Percentiles rank a stretch among this genome's conserved stretches.
Conservation (phyloP, 2,888 invertebrate genomes). For the Cerceris ruficornis region DNA sequence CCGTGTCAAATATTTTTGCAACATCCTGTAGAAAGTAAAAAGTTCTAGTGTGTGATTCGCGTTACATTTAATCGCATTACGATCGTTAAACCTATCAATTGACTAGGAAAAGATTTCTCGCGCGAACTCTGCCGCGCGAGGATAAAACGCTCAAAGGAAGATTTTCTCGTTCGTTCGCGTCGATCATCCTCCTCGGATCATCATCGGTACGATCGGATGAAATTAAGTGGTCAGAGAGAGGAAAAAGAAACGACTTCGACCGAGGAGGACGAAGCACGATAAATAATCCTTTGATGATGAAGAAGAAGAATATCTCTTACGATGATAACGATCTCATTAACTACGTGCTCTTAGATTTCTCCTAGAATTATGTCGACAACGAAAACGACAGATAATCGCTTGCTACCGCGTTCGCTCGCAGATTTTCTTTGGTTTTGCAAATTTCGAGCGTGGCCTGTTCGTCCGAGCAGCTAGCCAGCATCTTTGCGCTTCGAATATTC, state of each 20-base stretch:
- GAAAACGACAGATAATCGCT: background rate
- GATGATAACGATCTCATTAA: too few relatives aligned
- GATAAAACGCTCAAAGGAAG: conserved; percentile 5
- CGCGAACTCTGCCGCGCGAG: conserved; percentile 24
- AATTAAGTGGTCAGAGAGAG: too few relatives aligned
- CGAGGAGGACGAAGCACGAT: too few relatives aligned
- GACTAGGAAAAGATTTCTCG: conserved; percentile 72
- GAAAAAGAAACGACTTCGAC: too few relatives aligned
- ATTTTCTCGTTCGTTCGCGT: background rate
- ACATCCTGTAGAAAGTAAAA: conserved; percentile 45
- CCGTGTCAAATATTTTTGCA: background rate
- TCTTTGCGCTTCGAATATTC: too few relatives aligned
- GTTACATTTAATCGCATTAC: conserved; percentile 44
- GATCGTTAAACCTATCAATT: conserved; percentile 71
- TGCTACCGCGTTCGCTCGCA: too few relatives aligned
- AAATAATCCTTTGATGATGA: too few relatives aligned
- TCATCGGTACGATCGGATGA: too few relatives aligned
- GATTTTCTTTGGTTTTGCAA: conserved; percentile 19
- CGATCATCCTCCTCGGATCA: too few relatives aligned
- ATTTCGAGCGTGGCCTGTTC: background rate
- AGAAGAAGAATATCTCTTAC: too few relatives aligned
- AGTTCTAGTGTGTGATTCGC: conserved; percentile 17
- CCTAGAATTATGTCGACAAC: background rate
- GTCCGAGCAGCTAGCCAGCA: too few relatives aligned
- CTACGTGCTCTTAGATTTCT: background rate